Conservation (phyloP, 92 coral and sea anemone species). For the Hydrozoanthus gracilis region DNA sequence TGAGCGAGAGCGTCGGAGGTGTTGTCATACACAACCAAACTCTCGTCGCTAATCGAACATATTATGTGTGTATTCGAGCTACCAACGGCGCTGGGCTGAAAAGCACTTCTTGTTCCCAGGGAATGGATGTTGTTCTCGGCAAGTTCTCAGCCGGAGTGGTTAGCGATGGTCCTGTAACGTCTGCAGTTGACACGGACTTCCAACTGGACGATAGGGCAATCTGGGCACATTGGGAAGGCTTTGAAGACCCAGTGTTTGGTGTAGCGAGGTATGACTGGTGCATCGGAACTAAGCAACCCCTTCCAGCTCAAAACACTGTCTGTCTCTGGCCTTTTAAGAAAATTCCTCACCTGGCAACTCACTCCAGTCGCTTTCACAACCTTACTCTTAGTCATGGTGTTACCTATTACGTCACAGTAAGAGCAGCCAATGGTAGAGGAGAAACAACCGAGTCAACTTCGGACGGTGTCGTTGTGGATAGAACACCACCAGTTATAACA, state of each 20-base stretch:
- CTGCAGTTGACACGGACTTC: slow-evolving; percentile 69
- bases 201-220: slow-evolving; percentile 85
- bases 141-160: slow-evolving; percentile 78
- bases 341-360: slow-evolving; percentile 48
- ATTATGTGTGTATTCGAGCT: slow-evolving; percentile 76
- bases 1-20: slow-evolving; percentile 68
- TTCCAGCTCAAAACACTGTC: neutral
- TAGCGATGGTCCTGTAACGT: slow-evolving; percentile 75
- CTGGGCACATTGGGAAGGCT: slow-evolving; percentile 88
- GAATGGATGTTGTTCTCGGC: slow-evolving; percentile 71
- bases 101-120: slow-evolving; percentile 74
- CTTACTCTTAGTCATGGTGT: slow-evolving; percentile 65
- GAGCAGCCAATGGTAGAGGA: slow-evolving; percentile 65
- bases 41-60: slow-evolving; percentile 60
- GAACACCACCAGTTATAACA: slow-evolving; percentile 74
- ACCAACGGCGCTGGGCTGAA: slow-evolving; percentile 79
- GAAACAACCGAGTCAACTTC: slow-evolving; percentile 73
- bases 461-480: slow-evolving; percentile 86
- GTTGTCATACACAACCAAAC: slow-evolving; percentile 66
- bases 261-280: slow-evolving; percentile 79
- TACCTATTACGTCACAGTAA: slow-evolving; percentile 73
- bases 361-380: slow-evolving; percentile 40
- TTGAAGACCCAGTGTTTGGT: slow-evolving; percentile 78
- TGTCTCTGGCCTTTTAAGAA: slow-evolving; percentile 71
- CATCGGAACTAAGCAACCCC: slow-evolving; percentile 61